Evolutionary conservation across 2,797 vertebrate genomes (phyloP).

Genomic region (Cygnus olor): DNA sequence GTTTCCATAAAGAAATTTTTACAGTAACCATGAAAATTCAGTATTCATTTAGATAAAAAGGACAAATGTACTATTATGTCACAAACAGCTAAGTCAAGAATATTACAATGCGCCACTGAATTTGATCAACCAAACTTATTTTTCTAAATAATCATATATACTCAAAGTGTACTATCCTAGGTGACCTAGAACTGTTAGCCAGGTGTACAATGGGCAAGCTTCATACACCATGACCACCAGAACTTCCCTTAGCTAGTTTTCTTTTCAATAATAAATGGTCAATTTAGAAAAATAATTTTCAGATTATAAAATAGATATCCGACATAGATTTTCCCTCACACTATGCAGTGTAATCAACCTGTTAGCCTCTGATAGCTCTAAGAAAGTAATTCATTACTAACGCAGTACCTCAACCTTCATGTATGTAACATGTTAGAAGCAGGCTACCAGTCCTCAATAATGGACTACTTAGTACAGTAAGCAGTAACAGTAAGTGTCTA

Average conservation of each 20-base stretch:
- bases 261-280: background rate
- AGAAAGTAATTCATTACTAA: background rate
- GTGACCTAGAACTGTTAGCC: background rate
- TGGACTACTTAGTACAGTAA: background rate
- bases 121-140: background rate
- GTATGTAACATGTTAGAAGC: background rate
- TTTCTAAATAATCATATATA: background rate
- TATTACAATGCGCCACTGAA: background rate
- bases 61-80: background rate
- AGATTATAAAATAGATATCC: background rate
- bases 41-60: background rate
- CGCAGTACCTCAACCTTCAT: background rate
- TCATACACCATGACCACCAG: accelerated
- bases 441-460: background rate
- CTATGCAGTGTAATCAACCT: background rate
- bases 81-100: background rate
- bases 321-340: background rate
- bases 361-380: background rate
- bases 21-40: background rate
- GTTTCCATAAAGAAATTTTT: background rate
- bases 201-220: background rate
- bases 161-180: background rate
- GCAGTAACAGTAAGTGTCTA: background rate
- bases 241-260: background rate
- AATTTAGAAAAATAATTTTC: background rate